A percentile compares a stretch with the other conserved stretches of the same genome.
These are phyloP conservation scores for Sturmia bella DNA, from an alignment of 2,888 invertebrate species.

Conservation along the genomic window DNA sequence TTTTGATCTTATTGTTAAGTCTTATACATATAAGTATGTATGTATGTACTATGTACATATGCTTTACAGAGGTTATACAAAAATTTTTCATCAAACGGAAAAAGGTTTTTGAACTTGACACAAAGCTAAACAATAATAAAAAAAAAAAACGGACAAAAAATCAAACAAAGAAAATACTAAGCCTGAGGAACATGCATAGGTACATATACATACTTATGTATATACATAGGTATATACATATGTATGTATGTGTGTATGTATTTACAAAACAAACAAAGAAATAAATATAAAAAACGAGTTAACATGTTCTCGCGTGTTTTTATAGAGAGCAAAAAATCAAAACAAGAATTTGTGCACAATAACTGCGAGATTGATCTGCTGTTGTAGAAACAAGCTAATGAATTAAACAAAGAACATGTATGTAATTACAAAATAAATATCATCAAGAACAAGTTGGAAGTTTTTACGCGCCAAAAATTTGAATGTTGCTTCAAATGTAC, in stretches of 20 bases:
- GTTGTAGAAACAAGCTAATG: conserved; percentile 32
- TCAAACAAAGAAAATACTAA: conserved; percentile 39
- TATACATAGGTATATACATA: no score
- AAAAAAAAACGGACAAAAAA: conserved; percentile 25
- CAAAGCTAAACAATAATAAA: conserved; percentile 41
- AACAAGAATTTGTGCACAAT: conserved; percentile 61
- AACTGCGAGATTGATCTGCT: conserved; percentile 47
- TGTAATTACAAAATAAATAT: conserved; percentile 10
- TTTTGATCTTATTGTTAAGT: neutral
- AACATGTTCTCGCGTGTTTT: conserved; percentile 14
- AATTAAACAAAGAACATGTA: conserved; percentile 34
- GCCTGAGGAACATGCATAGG: no score
- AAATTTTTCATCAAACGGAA: conserved; percentile 17
- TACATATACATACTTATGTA: no score
- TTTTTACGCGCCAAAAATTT: conserved; percentile 57
- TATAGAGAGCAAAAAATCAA: conserved; percentile 20
- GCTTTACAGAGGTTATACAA: neutral
- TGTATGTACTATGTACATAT: no score
- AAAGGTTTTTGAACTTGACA: conserved; percentile 70
- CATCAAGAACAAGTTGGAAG: conserved; percentile 37
- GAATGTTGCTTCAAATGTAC: neutral
- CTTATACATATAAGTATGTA: neutral
- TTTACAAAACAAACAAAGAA: conserved; percentile 18
- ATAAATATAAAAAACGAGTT: neutral
- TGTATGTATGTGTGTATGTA: no score